Evolutionary conservation across 1,140 invertebrate genomes (phyloP), one percentile per base, ranked within the genome.

Genomic region (Sinella curviseta): DNA sequence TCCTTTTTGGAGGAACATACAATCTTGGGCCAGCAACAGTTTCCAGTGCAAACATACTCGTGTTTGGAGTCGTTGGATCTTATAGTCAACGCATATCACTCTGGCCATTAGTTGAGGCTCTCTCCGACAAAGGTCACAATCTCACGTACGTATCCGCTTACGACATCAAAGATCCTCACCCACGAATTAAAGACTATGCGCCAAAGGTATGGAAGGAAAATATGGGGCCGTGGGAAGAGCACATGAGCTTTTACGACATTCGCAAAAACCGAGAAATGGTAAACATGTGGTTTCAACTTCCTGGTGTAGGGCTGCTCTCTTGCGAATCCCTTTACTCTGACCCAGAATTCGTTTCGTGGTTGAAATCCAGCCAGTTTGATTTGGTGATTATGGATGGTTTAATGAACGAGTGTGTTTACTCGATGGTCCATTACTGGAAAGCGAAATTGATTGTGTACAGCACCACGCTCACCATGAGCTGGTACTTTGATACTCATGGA

Each of bases 301-400:
- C 34, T 24, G 8, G 31, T 3, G 4, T 74, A 3, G 70, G 30
- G 8, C 12, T 74, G 8, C 4, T 12, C 4, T 8, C 30, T 28
- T 74, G 70, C 31, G 12, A 74, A 31, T 4, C 26, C 12, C 17
- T 74, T 3, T 33, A 34, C 30, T 20, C 12, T 34, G 34, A 36
- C 24, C 24, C 12, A 8, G 70, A 74, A 28, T 36, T 74, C 24
- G 70, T 74, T 12, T 14, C 12, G 12, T 74, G 70, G 70, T 12
- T 74, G 30, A 74, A 74, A 20, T 34, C 30, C 31, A 17, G 12
- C 17, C 12, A 74, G 26, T 85, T 84, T 36, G 85, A 86, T 74
- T 55, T 86, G 0, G 82, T 86, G 2, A 82, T 86, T 28, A 75
- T 86, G 28, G 83, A 83, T 0, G 81, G 77, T 12, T 83, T 85